Evolutionary conservation across 2,113 vertebrate species (phyloP), one percentile per base, ranked within the genome.

Genomic region (Epinephelus lanceolatus): DNA sequence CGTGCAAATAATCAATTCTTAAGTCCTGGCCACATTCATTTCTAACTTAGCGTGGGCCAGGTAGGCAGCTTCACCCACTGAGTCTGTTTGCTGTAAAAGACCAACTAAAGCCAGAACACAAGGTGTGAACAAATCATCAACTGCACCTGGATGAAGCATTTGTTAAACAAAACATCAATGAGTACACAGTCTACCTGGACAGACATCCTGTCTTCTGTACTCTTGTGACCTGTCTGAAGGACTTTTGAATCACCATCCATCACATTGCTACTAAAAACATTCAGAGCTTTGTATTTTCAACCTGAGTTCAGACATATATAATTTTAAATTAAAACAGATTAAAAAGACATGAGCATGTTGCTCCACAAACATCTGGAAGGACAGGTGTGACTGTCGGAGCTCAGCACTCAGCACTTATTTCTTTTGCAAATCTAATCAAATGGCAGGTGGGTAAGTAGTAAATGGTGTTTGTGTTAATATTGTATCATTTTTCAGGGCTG

Each of bases 371-470:
- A 51, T 65, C 63, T 47, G n/a, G 52, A 55, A 18, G 8, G 62
- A 52, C 69, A 75, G 71, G 37, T 81, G 33, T 37, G 56, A 65
- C 37, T 57, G 61, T 14, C 30, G 10, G 33, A 53, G 47, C 15
- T 27, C 10, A 11, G 15, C 15, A 42, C 59, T 11, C 61, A 12
- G 10, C 13, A 10, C 13, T 74, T 25, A 69, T 68, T 69, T 61
- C 7, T 42, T 8, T 53, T 2, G 57, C 13, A 73, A 57, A 74
- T 63, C 10, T 47, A 47, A 21, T 61, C 12, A 37, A 37, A 12
- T 51, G 33, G 21, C 13, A 3, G 17, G 49, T 57, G 42, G 42
- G 42, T 45, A 45, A 45, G 42, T 2, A 45, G 33, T 37, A 8
- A 37, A 37, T 37, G 33, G 33, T 37, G 33, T 37, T 37, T 37